A percentile compares a stretch with the other conserved stretches of the same genome.
phyloP scores from a whole-genome alignment of 2,888 invertebrate genomes.

The Drosophila robusta region DNA sequence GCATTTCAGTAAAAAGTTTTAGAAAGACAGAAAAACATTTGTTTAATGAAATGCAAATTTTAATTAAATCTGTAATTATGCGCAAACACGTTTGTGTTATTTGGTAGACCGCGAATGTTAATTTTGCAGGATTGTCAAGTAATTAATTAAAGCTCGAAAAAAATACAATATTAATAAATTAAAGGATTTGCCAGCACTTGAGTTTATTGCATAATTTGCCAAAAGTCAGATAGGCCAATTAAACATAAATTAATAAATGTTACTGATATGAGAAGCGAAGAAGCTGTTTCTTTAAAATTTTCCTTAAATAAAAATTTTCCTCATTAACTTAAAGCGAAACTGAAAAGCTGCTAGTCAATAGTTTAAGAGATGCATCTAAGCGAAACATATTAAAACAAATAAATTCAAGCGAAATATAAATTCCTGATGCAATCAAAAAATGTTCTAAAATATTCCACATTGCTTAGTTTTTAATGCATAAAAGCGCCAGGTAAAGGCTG shows the following conservation, averaged over 20 bases:
- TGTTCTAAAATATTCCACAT: not conserved
- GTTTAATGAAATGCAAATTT: conserved; percentile 59
- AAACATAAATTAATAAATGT: not conserved
- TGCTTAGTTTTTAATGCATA: not conserved
- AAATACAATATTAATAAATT: conserved; percentile 23
- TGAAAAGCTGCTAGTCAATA: too few relatives aligned
- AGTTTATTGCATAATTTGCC: not conserved
- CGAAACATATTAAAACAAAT: too few relatives aligned
- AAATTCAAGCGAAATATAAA: too few relatives aligned
- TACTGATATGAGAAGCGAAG: not conserved
- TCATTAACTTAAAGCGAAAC: too few relatives aligned
- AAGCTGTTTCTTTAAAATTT: too few relatives aligned
- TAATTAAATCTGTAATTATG: conserved; percentile 74
- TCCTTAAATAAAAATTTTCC: too few relatives aligned
- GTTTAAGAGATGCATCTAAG: too few relatives aligned
- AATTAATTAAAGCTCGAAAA: conserved; percentile 56
- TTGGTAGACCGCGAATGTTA: conserved; percentile 54
- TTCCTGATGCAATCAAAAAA: too few relatives aligned
- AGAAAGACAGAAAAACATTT: conserved; percentile 20
- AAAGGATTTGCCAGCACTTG: not conserved
- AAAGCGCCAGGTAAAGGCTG: not conserved
- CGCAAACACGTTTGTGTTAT: conserved; percentile 45
- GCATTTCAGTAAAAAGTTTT: conserved; percentile 13
- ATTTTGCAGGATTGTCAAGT: conserved; percentile 42
- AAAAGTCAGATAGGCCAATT: not conserved